Evolutionary conservation across 2,888 invertebrate species (phyloP), one percentile per base, ranked within the genome.

Genomic region (Petrolisthes cinctipes): DNA sequence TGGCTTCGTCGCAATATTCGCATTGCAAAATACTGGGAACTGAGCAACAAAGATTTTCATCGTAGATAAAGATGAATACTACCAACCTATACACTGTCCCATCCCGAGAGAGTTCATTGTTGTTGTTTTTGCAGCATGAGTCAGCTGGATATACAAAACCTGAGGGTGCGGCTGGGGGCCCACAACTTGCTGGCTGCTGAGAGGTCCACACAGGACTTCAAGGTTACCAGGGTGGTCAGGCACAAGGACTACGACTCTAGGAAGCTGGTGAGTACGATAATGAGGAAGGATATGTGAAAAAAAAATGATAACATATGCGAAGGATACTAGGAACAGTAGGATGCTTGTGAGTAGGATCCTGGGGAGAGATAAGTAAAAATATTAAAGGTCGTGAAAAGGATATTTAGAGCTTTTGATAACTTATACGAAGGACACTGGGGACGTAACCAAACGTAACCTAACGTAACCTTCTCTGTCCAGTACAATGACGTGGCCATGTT

Each of bases 401-500:
- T 37, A 37, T 37, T 37, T n/a, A n/a, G n/a, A n/a, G n/a, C n/a
- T n/a, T 37, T 37, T 37, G 0, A 37, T 37, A 37, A 37, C 37
- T 37, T 37, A 37, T 37, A 2, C 37, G 37, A 37, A 37, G 37
- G 37, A 37, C 37, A 37, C 37, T 37, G 37, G 37, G 37, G 37
- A 37, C 37, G 37, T 37, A 37, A 37, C 37, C 37, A 0, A 37
- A 37, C 37, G 37, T 37, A 37, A 37, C 37, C 37, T 37, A 37
- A 37, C 0, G 37, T 37, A 37, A 37, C 37, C 37, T 37, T 37
- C 37, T 37, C 37, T 37, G 1, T 85, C 17, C 91, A 91, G 91
- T 89, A 91, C 89, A 91, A 91, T 66, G 91, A 91, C 75, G 89
- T 91, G 9, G 91, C 91, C 14, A 78, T 91, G 88, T 53, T 91